A percentile compares a stretch with the other conserved stretches of the same genome.
Conservation (phyloP, 92 coral and sea anemone species). For the Parazoanthus atlanticus region DNA sequence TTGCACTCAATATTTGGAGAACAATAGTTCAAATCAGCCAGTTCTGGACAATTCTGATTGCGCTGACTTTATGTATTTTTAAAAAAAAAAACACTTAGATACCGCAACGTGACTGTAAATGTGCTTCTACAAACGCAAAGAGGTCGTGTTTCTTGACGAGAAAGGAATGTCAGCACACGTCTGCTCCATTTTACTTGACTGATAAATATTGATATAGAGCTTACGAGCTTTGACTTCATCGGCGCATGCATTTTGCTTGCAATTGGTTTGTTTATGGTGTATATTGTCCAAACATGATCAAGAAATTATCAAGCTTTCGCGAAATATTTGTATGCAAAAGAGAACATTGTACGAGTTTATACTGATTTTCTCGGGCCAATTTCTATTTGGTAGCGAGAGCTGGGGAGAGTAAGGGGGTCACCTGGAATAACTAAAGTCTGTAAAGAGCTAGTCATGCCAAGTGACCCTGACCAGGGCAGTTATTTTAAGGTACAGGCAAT, state of each 20-base stretch:
- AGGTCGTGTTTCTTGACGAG: conserved; percentile 17
- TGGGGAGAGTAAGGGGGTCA: too few relatives aligned
- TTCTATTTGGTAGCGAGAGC: too few relatives aligned
- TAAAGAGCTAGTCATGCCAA: too few relatives aligned
- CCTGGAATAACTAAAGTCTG: too few relatives aligned
- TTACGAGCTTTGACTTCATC: neutral
- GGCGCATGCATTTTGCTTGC: neutral
- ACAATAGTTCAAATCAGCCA: neutral
- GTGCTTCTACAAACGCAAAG: neutral
- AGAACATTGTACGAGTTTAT: neutral
- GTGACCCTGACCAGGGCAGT: too few relatives aligned
- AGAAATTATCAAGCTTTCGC: neutral
- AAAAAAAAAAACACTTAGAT: too few relatives aligned
- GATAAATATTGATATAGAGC: conserved; percentile 26
- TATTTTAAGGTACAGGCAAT: too few relatives aligned
- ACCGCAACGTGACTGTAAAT: too few relatives aligned
- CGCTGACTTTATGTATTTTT: neutral
- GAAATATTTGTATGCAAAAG: neutral
- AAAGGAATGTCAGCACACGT: conserved; percentile 34
- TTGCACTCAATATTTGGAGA: neutral
- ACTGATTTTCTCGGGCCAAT: too few relatives aligned
- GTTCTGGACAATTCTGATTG: neutral
- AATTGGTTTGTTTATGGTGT: too few relatives aligned
- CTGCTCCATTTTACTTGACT: neutral
- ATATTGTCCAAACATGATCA: neutral